Evolutionary conservation across 1,140 invertebrate species (phyloP), one percentile per base, ranked within the genome.

Genomic region (Drosophila yakuba): DNA sequence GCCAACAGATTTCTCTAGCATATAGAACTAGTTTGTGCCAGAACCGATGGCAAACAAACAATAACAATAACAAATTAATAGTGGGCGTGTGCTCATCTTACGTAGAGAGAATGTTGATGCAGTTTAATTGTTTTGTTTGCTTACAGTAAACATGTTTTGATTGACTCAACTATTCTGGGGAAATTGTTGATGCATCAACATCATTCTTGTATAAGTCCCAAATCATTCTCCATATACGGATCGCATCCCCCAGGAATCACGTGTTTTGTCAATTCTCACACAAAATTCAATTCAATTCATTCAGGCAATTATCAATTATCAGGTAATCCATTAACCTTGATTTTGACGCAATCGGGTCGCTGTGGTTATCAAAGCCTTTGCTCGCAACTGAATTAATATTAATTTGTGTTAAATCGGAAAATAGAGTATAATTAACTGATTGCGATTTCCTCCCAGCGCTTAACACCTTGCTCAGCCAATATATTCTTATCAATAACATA

Each of bases 101-200:
- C 80, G 28, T 32, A 57, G 38, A 52, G 15, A 54, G 23, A 54
- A 75, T 66, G 79, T 35, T 62, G 62, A 44, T 52, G 79, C 72
- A 68, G 71, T 76, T 63, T 83, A 86, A 86, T 86, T 86, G 84
- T 73, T 86, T 88, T 86, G 83, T 86, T 86, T 68, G 56, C 51
- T 57, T 39, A 32, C 36, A 67, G 83, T 80, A 68, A 85, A 80
- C 74, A 68, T 58, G 50, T 59, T 68, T 77, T 84, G 72, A 80
- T 79, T 78, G 66, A 51, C 67, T 55, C 61, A 28, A 58, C 38
- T 44, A 28, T 50, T 80, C 20, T 32, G 12, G 36, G 23, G 25
- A n/a, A 72, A 51, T 54, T 38, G 14, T 15, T 25, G 32, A 61
- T 20, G 15, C 50, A 54, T 68, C 32, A n/a, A 11, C 50, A 52